Percentiles rank a stretch among this genome's conserved stretches.
Conservation (phyloP, 2,113 vertebrate species). For the Caranx ignobilis region DNA sequence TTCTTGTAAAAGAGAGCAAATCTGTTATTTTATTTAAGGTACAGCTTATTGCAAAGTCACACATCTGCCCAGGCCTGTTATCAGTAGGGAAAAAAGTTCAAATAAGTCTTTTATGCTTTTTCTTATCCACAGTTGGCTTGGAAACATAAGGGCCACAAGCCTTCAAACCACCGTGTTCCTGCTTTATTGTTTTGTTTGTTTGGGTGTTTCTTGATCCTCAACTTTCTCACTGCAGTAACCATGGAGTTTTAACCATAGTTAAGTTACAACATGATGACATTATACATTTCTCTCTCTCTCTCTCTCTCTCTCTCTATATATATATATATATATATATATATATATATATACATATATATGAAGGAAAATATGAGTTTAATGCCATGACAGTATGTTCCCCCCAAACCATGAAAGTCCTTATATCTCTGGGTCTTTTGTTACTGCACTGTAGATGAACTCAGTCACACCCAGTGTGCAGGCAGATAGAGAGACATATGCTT, state of each 20-base stretch:
- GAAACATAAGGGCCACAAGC: conserved; percentile 13
- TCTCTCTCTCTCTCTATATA: too few relatives aligned
- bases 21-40: conserved; percentile 39
- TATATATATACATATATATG: neutral
- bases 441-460: neutral
- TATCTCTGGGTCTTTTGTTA: neutral
- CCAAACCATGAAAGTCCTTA: neutral
- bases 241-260: conserved; percentile 1
- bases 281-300: neutral
- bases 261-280: neutral
- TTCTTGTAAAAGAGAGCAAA: conserved; percentile 16
- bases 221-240: neutral
- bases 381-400: neutral
- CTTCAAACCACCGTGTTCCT: conserved; percentile 1
- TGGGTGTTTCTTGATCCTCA: neutral
- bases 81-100: conserved; percentile 15
- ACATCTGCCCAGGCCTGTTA: conserved; percentile 17
- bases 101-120: conserved; percentile 29
- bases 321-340: too few relatives aligned
- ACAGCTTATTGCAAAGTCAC: conserved; percentile 11
- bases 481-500: conserved; percentile 6
- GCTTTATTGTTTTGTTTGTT: conserved; percentile 20
- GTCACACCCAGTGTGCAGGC: conserved; percentile 3
- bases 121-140: neutral
- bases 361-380: neutral